These are phyloP conservation scores for Thalassophryne amazonica DNA, from an alignment of 2,797 vertebrate genomes.

Conservation along the genomic window DNA sequence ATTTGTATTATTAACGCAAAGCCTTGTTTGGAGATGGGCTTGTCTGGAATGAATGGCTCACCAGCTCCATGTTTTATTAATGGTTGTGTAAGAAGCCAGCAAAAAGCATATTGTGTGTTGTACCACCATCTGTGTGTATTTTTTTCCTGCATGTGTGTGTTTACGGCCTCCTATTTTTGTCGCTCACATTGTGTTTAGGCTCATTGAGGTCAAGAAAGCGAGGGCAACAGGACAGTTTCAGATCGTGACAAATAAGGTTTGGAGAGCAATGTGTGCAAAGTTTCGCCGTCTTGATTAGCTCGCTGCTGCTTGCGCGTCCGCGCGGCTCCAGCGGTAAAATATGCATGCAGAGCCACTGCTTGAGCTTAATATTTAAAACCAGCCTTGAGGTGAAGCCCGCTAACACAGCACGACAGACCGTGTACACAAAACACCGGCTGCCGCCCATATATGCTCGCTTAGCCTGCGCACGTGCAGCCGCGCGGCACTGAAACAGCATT, in stretches of 20 bases:
- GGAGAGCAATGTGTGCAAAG: conserved; percentile 10
- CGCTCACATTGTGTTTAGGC: neutral
- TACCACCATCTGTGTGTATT: conserved; percentile 67
- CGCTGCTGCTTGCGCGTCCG: conserved; percentile 32
- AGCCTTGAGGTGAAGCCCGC: conserved; percentile 71
- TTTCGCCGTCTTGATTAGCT: conserved; percentile 11
- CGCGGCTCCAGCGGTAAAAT: conserved; percentile 64
- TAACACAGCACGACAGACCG: conserved; percentile 54
- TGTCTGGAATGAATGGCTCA: conserved; percentile 59
- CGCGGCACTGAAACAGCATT: conserved; percentile 13
- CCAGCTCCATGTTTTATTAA: conserved; percentile 69
- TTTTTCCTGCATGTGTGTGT: conserved; percentile 35
- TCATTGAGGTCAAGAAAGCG: conserved; percentile 20
- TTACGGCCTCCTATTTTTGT: conserved; percentile 4
- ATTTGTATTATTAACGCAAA: conserved; percentile 63
- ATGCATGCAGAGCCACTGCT: conserved; percentile 70
- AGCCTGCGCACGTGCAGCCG: neutral
- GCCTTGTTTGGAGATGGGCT: conserved; percentile 54
- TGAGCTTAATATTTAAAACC: conserved; percentile 78
- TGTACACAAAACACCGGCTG: conserved; percentile 63
- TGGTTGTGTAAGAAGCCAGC: conserved; percentile 48
- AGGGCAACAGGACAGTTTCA: neutral
- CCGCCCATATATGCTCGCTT: conserved; percentile 43
- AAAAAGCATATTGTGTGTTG: conserved; percentile 67
- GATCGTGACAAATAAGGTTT: neutral